A percentile compares a stretch with the other conserved stretches of the same genome.
These are phyloP conservation scores for Nothura maculosa DNA, from an alignment of 2,797 vertebrate species.

Conservation along the genomic window DNA sequence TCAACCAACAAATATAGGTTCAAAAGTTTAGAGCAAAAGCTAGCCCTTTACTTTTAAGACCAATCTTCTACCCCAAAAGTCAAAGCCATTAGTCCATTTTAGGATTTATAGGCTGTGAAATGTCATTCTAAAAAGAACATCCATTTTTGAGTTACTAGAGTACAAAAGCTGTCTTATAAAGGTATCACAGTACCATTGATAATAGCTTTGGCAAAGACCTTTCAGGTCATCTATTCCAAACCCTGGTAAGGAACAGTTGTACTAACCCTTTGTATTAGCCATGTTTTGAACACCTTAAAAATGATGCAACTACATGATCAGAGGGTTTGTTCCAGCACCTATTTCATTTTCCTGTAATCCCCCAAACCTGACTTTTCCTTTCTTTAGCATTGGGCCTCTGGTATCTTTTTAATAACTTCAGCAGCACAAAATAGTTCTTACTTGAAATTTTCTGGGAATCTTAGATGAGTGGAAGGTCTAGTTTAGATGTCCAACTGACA, in stretches of 20 bases:
- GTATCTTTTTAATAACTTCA: neutral
- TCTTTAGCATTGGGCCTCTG: neutral
- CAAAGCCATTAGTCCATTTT: constrained; percentile 74
- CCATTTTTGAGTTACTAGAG: constrained; percentile 55
- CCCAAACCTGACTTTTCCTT: neutral
- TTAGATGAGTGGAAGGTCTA: neutral
- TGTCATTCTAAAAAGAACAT: constrained; percentile 73
- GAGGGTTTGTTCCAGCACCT: neutral
- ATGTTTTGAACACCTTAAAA: constrained; percentile 45
- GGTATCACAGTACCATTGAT: constrained; percentile 58
- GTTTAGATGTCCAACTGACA: neutral
- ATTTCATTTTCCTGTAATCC: constrained; percentile 6
- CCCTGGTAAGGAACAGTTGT: neutral
- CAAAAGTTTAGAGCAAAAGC: constrained; percentile 69
- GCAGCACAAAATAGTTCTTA: neutral
- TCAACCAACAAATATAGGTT: constrained; percentile 68
- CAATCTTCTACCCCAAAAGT: constrained; percentile 61
- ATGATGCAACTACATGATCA: neutral
- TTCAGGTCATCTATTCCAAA: constrained; percentile 50
- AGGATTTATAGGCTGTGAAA: constrained; percentile 64
- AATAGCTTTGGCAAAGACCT: constrained; percentile 56
- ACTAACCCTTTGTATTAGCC: constrained; percentile 31
- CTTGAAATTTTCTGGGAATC: neutral
- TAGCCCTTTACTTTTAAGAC: constrained; percentile 71
- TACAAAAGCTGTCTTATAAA: constrained; percentile 55